These are phyloP conservation scores for Plemyria rubiginata DNA, from an alignment of 2,888 invertebrate species.

Conservation along the genomic window DNA sequence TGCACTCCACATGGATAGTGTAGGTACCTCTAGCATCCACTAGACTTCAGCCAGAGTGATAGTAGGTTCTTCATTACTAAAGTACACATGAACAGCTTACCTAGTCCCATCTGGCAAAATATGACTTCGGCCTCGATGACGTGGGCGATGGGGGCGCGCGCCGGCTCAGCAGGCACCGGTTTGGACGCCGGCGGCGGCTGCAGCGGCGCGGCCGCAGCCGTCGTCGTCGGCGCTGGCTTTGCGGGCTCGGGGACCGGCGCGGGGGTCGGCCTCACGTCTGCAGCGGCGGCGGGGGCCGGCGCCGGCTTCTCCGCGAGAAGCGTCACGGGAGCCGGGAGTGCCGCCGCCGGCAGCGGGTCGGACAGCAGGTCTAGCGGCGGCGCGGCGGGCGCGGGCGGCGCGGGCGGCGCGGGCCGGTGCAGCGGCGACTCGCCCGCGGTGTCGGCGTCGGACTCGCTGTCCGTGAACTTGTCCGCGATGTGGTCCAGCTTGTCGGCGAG, in stretches of 20 bases:
- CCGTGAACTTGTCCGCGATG: slow-evolving; percentile 84
- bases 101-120: slow-evolving; percentile 89
- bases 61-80: not conserved
- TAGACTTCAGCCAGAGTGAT: not conserved
- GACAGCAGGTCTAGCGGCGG: slow-evolving; percentile 20
- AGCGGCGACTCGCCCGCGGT: slow-evolving; percentile 76
- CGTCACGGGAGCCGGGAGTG: slow-evolving; percentile 50
- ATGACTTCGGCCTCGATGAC: slow-evolving; percentile 88
- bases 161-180: slow-evolving; percentile 51
- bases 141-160: slow-evolving; percentile 70
- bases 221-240: slow-evolving; percentile 42
- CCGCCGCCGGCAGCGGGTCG: slow-evolving; percentile 43
- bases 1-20: not conserved
- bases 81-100: slow-evolving; percentile 71
- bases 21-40: not conserved
- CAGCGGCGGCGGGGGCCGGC: slow-evolving; percentile 36
- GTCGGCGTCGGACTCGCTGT: slow-evolving; percentile 84
- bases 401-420: slow-evolving; percentile 66
- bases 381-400: slow-evolving; percentile 45
- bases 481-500: slow-evolving; percentile 71
- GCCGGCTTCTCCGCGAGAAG: slow-evolving; percentile 46
- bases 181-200: slow-evolving; percentile 65
- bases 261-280: slow-evolving; percentile 46
- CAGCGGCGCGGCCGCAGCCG: slow-evolving; percentile 37
- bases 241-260: slow-evolving; percentile 33